phyloP scores from a whole-genome alignment of 2,797 vertebrate genomes.

The Hemibagrus guttatus region DNA sequence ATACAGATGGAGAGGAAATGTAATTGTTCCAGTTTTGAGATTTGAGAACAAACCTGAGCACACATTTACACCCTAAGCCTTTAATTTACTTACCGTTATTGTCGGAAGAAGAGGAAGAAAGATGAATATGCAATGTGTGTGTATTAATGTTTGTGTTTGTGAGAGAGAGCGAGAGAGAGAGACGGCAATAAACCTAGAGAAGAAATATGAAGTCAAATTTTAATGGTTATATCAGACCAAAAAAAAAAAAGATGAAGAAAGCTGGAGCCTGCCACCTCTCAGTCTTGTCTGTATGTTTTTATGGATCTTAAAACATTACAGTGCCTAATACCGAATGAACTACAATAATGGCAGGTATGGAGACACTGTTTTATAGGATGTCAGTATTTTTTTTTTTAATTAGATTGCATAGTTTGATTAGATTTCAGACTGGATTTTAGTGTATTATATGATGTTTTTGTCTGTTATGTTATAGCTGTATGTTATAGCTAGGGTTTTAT shows the following conservation, averaged over 20 bases:
- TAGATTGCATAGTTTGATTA: not conserved
- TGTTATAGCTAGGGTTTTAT: slow-evolving; percentile 53
- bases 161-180: slow-evolving; percentile 9
- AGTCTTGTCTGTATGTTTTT: slow-evolving; percentile 36
- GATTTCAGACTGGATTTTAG: slow-evolving; percentile 46
- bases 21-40: not conserved
- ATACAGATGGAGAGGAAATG: not conserved
- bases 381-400: slow-evolving; percentile 41
- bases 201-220: slow-evolving; percentile 6
- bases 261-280: slow-evolving; percentile 39
- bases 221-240: slow-evolving; percentile 29
- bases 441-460: slow-evolving; percentile 38
- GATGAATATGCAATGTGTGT: slow-evolving; percentile 25
- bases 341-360: slow-evolving; percentile 54
- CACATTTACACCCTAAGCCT: slow-evolving; percentile 32
- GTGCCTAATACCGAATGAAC: slow-evolving; percentile 67
- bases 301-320: slow-evolving; percentile 57
- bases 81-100: slow-evolving; percentile 35
- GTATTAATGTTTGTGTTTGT: not conserved
- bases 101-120: slow-evolving; percentile 12
- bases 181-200: not conserved
- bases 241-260: not conserved
- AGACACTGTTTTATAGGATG: slow-evolving; percentile 58
- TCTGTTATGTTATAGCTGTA: slow-evolving; percentile 44
- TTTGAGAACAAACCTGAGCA: slow-evolving; percentile 34